phyloP scores from a whole-genome alignment of 2,113 vertebrate species.

The Leucosticte australis region DNA sequence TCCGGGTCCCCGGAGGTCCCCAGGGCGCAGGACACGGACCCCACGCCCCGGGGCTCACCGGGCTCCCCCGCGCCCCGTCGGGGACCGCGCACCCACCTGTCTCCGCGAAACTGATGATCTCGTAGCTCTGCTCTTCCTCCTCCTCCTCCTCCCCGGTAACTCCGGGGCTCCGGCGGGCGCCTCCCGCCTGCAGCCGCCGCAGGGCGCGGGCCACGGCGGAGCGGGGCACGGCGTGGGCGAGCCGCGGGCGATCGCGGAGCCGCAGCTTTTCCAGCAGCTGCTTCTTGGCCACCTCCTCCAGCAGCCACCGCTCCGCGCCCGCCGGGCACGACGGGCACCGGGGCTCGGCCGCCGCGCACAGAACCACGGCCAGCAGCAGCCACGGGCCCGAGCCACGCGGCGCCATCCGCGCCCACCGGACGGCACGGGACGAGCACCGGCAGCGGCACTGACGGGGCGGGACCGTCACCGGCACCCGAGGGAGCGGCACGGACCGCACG shows the following conservation, averaged over 20 bases:
- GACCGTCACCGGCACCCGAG: background rate
- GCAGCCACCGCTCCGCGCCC: slow-evolving; percentile 74
- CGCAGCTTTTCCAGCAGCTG: slow-evolving; percentile 88
- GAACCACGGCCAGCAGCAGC: background rate
- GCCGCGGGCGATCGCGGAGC: slow-evolving; percentile 86
- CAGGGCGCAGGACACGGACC: background rate
- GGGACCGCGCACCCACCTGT: slow-evolving; percentile 77
- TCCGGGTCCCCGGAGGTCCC: fast-evolving
- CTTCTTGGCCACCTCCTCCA: slow-evolving; percentile 84
- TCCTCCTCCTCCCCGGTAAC: background rate
- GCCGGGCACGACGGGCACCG: slow-evolving; percentile 73
- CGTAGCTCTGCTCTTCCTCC: slow-evolving; percentile 79
- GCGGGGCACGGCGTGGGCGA: slow-evolving; percentile 80
- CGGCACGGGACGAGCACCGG: background rate
- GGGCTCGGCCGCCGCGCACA: slow-evolving; percentile 1
- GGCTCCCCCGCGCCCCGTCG: too few relatives aligned
- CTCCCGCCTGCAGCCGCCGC: slow-evolving; percentile 79
- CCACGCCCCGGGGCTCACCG: fast-evolving
- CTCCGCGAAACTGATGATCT: slow-evolving; percentile 94
- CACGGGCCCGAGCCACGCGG: background rate
- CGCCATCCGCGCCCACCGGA: slow-evolving; percentile 6
- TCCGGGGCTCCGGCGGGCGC: slow-evolving; percentile 59
- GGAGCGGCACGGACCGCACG: background rate
- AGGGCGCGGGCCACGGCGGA: slow-evolving; percentile 82
- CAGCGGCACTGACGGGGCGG: background rate